These are phyloP conservation scores for Andrena fulva DNA, from an alignment of 2,888 invertebrate genomes.

Conservation along the genomic window DNA sequence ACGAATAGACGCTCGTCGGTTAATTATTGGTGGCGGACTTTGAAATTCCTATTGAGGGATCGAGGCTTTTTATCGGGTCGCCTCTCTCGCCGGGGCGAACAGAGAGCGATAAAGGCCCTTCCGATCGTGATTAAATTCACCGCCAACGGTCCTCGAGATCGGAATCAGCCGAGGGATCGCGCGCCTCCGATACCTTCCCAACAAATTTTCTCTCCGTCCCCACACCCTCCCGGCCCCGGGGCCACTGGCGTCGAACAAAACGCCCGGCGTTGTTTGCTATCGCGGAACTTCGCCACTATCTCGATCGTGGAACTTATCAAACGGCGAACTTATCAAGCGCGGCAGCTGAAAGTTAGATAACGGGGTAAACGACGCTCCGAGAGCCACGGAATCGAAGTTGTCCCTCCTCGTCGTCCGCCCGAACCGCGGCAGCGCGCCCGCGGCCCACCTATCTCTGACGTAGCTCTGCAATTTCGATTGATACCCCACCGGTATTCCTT, in stretches of 20 bases:
- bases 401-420: background rate
- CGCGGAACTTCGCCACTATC: conserved; percentile 45
- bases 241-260: conserved; percentile 25
- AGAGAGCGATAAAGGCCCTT: conserved; percentile 41
- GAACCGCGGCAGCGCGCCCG: background rate
- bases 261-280: conserved; percentile 30
- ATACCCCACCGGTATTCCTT: conserved; percentile 20
- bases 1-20: conserved; percentile 17
- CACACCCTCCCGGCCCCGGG: too few relatives aligned
- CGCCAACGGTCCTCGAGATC: conserved; percentile 23
- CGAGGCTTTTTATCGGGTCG: conserved; percentile 47
- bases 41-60: conserved; percentile 59
- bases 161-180: conserved; percentile 20
- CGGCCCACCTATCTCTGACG: background rate
- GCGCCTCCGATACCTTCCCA: conserved; percentile 1
- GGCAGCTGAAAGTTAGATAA: conserved; percentile 44
- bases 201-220: conserved; percentile 21
- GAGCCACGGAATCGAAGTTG: conserved; percentile 7
- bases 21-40: conserved; percentile 58
- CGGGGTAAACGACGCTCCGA: conserved; percentile 14
- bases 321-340: conserved; percentile 52
- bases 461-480: conserved; percentile 8
- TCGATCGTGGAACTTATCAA: conserved; percentile 63
- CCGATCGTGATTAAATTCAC: conserved; percentile 46
- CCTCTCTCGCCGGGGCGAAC: conserved; percentile 24